Evolutionary conservation across 2,888 invertebrate genomes (phyloP).

Genomic region (Sepiola atlantica): DNA sequence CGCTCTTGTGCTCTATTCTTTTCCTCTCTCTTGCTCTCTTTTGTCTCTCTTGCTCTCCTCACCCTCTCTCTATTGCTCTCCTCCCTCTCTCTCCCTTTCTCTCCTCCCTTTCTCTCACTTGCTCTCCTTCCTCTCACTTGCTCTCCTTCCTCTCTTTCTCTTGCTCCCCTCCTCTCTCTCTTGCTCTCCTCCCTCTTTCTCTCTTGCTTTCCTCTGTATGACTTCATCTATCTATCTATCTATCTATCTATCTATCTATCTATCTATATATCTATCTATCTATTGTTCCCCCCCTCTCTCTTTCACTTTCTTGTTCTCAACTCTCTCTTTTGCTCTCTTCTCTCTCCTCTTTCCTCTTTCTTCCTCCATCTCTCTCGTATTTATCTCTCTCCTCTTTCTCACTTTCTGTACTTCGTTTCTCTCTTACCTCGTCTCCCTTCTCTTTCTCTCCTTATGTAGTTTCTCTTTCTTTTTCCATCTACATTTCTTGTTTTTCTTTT

Average conservation of each 20-base stretch:
- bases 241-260: background rate
- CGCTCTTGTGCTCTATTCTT: too few species aligned
- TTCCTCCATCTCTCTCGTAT: background rate
- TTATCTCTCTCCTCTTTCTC: background rate
- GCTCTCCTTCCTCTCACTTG: background rate
- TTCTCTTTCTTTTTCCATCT: background rate
- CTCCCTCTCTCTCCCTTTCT: background rate
- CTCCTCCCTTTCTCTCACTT: background rate
- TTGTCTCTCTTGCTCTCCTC: too few species aligned
- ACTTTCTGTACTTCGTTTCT: too few species aligned
- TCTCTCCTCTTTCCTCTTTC: background rate
- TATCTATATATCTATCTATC: background rate
- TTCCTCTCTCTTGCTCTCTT: too few species aligned
- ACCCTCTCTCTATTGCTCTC: too few species aligned
- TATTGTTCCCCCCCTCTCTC: background rate
- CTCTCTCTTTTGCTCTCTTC: background rate
- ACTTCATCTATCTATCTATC: background rate
- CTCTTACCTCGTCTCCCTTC: background rate
- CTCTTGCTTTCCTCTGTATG: background rate
- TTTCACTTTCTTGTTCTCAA: background rate
- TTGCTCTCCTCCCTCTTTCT: background rate
- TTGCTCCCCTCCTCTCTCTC: background rate
- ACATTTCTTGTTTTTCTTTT: too few species aligned
- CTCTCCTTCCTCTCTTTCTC: background rate
- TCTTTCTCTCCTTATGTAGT: background rate